A percentile compares a stretch with the other conserved stretches of the same genome.
Evolutionary conservation across 37 sponge, comb jelly and placozoan species (phyloP).

Genomic region (Spongia lamella): DNA sequence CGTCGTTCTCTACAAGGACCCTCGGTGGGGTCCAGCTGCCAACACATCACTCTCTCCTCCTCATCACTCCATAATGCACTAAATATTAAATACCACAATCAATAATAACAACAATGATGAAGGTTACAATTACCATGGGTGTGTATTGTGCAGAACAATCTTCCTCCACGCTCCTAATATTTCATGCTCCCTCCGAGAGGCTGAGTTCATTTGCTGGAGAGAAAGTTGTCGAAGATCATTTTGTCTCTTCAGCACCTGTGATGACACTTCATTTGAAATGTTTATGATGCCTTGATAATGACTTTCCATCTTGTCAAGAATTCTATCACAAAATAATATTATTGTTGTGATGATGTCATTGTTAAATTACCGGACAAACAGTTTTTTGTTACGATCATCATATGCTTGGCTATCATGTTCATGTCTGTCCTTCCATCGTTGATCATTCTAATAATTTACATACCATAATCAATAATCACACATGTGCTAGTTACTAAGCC

Average conservation of each 20-base stretch:
- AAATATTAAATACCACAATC: background rate
- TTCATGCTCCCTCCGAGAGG: constrained; percentile 32
- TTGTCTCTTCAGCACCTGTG: constrained; percentile 45
- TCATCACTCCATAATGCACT: constrained; percentile 80
- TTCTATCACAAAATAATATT: constrained; percentile 14
- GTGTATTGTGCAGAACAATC: constrained; percentile 57
- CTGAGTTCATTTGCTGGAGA: constrained; percentile 40
- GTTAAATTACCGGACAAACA: constrained; percentile 36
- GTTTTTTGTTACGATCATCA: constrained; percentile 22
- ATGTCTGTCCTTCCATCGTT: constrained; percentile 39
- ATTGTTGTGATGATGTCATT: too few species aligned
- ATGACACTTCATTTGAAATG: constrained; percentile 38
- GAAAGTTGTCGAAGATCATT: constrained; percentile 16
- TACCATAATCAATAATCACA: background rate
- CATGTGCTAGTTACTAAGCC: too few species aligned
- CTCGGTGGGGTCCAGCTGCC: constrained; percentile 96
- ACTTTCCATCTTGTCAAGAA: constrained; percentile 33
- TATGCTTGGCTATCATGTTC: constrained; percentile 47
- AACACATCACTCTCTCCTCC: constrained; percentile 70
- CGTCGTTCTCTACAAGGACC: constrained; percentile 82
- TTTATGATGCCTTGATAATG: constrained; percentile 29
- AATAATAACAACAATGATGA: background rate
- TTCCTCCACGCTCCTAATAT: constrained; percentile 60
- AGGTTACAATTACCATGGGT: constrained; percentile 37
- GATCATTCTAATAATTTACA: constrained; percentile 62